Base-by-base conservation (phyloP, 2,888 invertebrate genomes). In the Diarsia rubi region DNA sequence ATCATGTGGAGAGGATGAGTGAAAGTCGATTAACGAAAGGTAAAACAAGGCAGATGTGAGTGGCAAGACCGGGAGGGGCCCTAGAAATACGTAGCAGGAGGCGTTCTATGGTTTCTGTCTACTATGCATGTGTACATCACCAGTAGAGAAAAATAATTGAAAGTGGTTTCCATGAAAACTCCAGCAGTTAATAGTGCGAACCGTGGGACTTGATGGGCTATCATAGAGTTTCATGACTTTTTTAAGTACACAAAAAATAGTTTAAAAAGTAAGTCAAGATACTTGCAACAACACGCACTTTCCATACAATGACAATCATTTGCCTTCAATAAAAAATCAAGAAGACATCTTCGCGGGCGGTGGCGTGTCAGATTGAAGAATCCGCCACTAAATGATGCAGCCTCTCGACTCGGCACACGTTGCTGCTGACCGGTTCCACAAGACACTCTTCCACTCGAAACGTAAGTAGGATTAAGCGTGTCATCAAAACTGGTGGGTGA, bases 311-410 rank as follows among this genome's bases (percentile, higher is more conserved):
- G 66, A 82, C 62, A 62, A 27, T 65, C 24, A 49, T 60, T 70
- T 73, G 54, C 42, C 52, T 69, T 65, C 27, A 70, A 77, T 68
- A 80, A 72, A 72, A 82, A 76, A 76, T 45, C 57, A 70, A 69
- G 65, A 71, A 71, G 83, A 75, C 79, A 78, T 82, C 85, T 45
- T 90, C 88, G 90, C 88, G 90, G 90, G 93, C 91, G 93, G 92
- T 90, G 88, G 86, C 86, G 71, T 83, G 90, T 90, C 91, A 91
- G 76, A 79, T 88, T 90, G 89, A 90, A 90, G 89, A 90, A 89
- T 90, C 89, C 85, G 88, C 89, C 88, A 88, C 88, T 90, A 90
- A 89, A 88, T 89, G 90, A 91, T 89, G 87, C 85, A 89, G 88
- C 84, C 88, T 88, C 91, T 90, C 84, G 81, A 91, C 81, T 86